Base-by-base conservation (phyloP, 1,140 invertebrate species). In the Procambarus virginalis region DNA sequence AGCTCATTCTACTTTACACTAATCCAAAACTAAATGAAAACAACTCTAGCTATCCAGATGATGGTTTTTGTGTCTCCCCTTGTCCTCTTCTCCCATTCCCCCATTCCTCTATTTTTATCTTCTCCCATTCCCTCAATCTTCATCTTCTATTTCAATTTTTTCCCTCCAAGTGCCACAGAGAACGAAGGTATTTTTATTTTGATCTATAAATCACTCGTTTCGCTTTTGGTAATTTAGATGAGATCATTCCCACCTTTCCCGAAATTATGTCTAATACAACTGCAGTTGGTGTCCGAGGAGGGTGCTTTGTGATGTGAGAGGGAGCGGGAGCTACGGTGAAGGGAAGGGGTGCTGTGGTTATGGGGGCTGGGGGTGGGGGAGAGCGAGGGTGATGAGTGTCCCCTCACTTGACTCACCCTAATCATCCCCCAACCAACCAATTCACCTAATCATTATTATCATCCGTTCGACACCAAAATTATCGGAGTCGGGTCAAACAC, bases 201-300 rank as follows among this genome's bases (percentile, higher is more conserved):
- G 84, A 86, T 55, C 51, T 8, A 77, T 60, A 77, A 86, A 78
- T 86, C 75, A 77, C 51, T 5, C 45, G 22, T 14, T n/a, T 75
- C 76, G 10, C 0, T 55, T 77, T 34, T 14, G 84, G 51, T 51
- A 73, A 86, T 78, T 60, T 78, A 75, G 84, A 75, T 60, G 84
- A 78, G 75, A 75, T 86, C 84, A 86, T 51, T 46, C 48, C 64
- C 86, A 4, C 12, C 12, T 79, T 81, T 81, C 79, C 77, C 49
- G 58, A 68, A 60, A 80, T 81, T 49, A 49, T 48, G 60, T 70
- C 86, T 81, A 80, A 81, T 88, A 64, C 78, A 81, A 45, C 86
- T 64, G 70, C 64, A 45, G 60, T 88, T 88, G 82, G 81, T 88
- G 78, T 78, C 68, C 75, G 68, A 22, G 86, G 60, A 45, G 68